Percentiles rank a stretch among this genome's conserved stretches.
These are phyloP conservation scores for Melanotaenia nigrans DNA, from an alignment of 2,797 vertebrate genomes.

Conservation along the genomic window DNA sequence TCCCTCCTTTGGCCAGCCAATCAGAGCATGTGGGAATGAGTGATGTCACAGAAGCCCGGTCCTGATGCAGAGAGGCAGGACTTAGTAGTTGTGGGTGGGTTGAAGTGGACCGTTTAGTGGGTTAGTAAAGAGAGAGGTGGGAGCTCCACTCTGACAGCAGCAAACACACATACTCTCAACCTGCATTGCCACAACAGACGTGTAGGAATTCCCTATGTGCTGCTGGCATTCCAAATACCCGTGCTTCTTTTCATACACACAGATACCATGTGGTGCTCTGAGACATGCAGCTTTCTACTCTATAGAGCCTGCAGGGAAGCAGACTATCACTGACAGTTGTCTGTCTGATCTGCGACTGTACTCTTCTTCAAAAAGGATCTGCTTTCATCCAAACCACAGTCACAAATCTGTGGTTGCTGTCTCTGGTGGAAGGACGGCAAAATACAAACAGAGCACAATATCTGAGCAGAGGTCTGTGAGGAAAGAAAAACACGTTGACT, in stretches of 20 bases:
- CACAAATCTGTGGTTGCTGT: conserved; percentile 61
- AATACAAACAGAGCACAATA: conserved; percentile 30
- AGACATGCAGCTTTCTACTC: conserved; percentile 59
- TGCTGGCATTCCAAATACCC: conserved; percentile 44
- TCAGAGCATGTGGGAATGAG: conserved; percentile 77
- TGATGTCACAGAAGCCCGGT: conserved; percentile 86
- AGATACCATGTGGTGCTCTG: conserved; percentile 55
- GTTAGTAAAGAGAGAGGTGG: conserved; percentile 51
- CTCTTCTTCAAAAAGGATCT: conserved; percentile 52
- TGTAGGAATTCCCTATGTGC: conserved; percentile 72
- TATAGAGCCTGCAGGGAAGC: conserved; percentile 63
- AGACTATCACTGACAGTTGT: conserved; percentile 59
- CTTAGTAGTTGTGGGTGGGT: conserved; percentile 54
- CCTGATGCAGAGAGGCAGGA: conserved; percentile 63
- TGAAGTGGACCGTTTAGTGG: conserved; percentile 61
- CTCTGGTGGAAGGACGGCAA: conserved; percentile 22
- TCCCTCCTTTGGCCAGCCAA: conserved; percentile 78
- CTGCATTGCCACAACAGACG: conserved; percentile 47
- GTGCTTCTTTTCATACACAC: conserved; percentile 32
- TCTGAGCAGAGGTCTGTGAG: conserved; percentile 8
- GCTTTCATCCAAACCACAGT: conserved; percentile 66
- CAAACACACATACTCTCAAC: conserved; percentile 30
- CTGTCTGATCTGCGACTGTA: conserved; percentile 70
- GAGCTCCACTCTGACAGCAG: conserved; percentile 47
- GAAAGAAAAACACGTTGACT: conserved; percentile 13